Evolutionary conservation across 2,113 vertebrate genomes (phyloP), one percentile per base, ranked within the genome.

Genomic region (Oriolus oriolus): DNA sequence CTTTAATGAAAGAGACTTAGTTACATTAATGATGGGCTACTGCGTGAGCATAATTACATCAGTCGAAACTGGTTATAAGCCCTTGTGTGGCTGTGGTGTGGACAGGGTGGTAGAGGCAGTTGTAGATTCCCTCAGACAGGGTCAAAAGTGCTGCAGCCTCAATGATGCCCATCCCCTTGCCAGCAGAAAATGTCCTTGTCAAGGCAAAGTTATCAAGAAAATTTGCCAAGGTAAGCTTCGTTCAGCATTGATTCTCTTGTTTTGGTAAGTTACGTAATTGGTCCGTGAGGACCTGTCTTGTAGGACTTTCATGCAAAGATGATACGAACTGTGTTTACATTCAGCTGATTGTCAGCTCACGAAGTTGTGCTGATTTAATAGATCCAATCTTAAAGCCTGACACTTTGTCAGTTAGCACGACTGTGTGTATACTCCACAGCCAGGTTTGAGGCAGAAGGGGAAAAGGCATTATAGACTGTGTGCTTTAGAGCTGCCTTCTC

Each of bases 111-210:
- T 74, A 68, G 71, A 93, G 89, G 83, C 80, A 93, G 68, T 27
- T 70, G 73, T 71, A 91, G 83, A 52, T 92, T 95, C 60, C 69
- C 22, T 56, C 87, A 84, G 73, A 87, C 52, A 90, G 93, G 89
- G 94, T 95, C 93, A 92, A 59, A 95, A 93, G 41, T 76, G 76
- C 93, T 96, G 86, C 94, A 84, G 89, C 93, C 80, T 41, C 82
- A 90, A 42, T 89, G 86, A 93, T 90, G 94, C 39, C 86, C 47
- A 37, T 81, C 86, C 88, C 90, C 35, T 93, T 95, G 68, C 80
- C 83, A 95, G 76, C 89, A 93, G 94, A 95, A 95, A 95, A 37
- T 91, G 68, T 70, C 83, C 71, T 76, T 95, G 81, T 94, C 81
- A 76, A 91, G 86, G 73, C 91, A 89, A n/a, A 95, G 54, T 95